These are phyloP conservation scores for Arizona elegans DNA, from an alignment of 2,113 vertebrate species.

Conservation along the genomic window DNA sequence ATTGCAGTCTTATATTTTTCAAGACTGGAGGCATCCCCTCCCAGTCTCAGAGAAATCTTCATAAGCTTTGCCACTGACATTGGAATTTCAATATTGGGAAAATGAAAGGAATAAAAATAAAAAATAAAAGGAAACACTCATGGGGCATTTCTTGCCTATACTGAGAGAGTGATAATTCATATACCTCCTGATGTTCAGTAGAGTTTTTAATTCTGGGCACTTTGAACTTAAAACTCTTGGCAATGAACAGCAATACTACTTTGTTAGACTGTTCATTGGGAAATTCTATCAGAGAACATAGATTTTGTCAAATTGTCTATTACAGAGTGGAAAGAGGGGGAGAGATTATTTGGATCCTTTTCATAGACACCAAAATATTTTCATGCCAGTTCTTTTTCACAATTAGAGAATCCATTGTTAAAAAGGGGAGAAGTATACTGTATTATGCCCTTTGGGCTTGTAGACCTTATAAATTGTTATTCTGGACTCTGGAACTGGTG, in stretches of 20 bases:
- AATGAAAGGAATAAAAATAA: not conserved
- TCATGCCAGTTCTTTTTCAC: not conserved
- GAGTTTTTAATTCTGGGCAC: not conserved
- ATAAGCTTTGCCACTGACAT: not conserved
- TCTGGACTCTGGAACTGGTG: not conserved
- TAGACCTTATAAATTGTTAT: not conserved
- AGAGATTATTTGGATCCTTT: not conserved
- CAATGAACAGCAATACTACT: not conserved
- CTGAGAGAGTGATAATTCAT: not conserved
- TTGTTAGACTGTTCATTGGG: not conserved
- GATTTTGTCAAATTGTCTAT: not conserved
- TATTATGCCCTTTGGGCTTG: not conserved
- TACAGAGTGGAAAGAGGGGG: not conserved
- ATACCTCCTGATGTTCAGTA: not conserved
- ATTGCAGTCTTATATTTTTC: not conserved
- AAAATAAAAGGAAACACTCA: not conserved
- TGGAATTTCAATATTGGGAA: not conserved
- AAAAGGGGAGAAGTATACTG: not conserved
- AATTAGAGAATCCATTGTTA: not conserved
- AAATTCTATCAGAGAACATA: not conserved
- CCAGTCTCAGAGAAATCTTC: not conserved
- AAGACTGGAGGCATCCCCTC: not conserved
- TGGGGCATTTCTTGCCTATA: not conserved
- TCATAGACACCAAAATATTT: not conserved
- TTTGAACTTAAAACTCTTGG: not conserved